Percentiles rank a stretch among this genome's conserved stretches.
Evolutionary conservation across 2,113 vertebrate genomes (phyloP).

Genomic region (Gymnocephalus cernua): DNA sequence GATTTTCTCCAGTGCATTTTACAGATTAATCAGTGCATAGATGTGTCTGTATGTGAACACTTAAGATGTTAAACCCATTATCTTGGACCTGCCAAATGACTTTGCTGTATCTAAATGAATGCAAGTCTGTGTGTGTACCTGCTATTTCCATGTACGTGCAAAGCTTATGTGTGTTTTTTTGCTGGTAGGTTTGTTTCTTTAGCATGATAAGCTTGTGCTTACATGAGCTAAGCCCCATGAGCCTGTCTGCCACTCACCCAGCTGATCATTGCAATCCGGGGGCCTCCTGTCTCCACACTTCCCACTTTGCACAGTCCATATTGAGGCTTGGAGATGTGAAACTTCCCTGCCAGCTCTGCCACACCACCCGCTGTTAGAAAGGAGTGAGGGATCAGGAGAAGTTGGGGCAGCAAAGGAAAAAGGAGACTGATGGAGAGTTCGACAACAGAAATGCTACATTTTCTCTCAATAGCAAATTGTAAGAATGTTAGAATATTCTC

Average conservation of each 20-base stretch:
- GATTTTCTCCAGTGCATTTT: constrained; percentile 18
- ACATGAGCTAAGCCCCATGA: constrained; percentile 14
- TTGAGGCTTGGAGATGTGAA: constrained; percentile 81
- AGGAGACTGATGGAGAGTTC: constrained; percentile 4
- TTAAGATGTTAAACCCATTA: constrained; percentile 48
- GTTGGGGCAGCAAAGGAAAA: not conserved
- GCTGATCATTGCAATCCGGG: constrained; percentile 83
- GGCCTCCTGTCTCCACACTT: constrained; percentile 64
- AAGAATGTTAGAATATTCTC: not conserved
- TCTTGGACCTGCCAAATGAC: constrained; percentile 6
- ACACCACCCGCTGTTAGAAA: constrained; percentile 84
- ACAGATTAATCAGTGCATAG: constrained; percentile 28
- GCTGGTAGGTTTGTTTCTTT: constrained; percentile 17
- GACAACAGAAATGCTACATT: not conserved
- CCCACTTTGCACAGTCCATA: constrained; percentile 88
- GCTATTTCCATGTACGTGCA: not conserved
- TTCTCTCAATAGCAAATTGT: constrained; percentile 2
- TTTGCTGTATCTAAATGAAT: constrained; percentile 4
- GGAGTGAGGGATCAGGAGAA: not conserved
- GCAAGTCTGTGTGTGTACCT: not conserved
- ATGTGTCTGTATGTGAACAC: constrained; percentile 19
- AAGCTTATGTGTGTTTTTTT: constrained; percentile 5
- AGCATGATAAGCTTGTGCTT: constrained; percentile 4
- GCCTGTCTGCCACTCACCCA: constrained; percentile 84
- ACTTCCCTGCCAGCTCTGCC: constrained; percentile 83